Evolutionary conservation across 2,113 vertebrate species (phyloP), one percentile per base, ranked within the genome.

Genomic region (Polypterus senegalus): DNA sequence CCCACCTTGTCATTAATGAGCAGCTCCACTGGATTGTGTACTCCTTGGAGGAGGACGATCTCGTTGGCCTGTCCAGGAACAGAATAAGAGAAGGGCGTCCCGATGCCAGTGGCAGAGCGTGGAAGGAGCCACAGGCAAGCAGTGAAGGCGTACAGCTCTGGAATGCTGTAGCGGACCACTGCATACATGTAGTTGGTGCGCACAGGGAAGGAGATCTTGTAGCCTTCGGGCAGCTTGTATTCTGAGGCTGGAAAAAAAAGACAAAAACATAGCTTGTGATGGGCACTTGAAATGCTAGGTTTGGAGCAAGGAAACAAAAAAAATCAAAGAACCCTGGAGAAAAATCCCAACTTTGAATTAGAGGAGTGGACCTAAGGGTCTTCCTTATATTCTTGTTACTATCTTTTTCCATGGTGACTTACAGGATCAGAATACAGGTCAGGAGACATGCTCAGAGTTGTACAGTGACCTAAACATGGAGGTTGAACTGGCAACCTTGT

Each of bases 171-270:
- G 60, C 91, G 87, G 77, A 93, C 81, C 7, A 92, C 81, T 5
- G 88, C 94, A 0, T 95, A 97, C 94, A 98, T 98, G 81, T 95
- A 95, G 84, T 94, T 93, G 65, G 94, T 97, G 48, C 93, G 81
- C 71, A 96, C 88, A 0, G 92, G 90, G 73, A 98, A 94, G 69
- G 88, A 89, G 51, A 97, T 76, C 67, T 92, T 91, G 71, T 91
- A 97, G 73, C 91, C 91, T 0, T 93, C 86, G 0, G 93, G 89
- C 69, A 86, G 86, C 6, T 72, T 84, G 44, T 86, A 91, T 63
- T 85, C 84, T 0, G 84, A 76, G 44, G 47, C 51, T 6, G 10
- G 27, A 10, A n/a, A n/a, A 9, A 27, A 10, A 55, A 55, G 27
- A 55, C 54, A 3, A 4, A 55, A n/a, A 3, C 27, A 3, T n/a